phyloP scores from a whole-genome alignment of 2,888 invertebrate species.

The Tachina fera region DNA sequence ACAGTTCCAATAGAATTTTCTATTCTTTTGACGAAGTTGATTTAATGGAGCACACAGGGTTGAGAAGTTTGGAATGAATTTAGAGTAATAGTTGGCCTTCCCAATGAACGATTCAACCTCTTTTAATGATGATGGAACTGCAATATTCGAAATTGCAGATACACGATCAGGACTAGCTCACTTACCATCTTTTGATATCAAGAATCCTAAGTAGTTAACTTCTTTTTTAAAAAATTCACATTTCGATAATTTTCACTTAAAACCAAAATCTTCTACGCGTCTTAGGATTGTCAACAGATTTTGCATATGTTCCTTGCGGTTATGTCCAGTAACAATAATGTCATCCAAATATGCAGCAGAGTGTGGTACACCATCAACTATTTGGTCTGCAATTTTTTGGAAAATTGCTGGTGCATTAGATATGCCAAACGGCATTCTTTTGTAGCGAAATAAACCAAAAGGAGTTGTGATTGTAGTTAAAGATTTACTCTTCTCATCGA shows the following conservation, averaged over 20 bases:
- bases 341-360: conserved; percentile 12
- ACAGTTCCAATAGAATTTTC: neutral
- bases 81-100: neutral
- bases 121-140: too few relatives aligned
- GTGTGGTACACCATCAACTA: neutral
- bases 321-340: conserved; percentile 6
- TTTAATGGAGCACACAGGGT: neutral
- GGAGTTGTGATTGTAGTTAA: conserved; percentile 18
- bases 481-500: neutral
- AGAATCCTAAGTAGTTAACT: too few relatives aligned
- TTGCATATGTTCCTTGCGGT: neutral
- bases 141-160: too few relatives aligned
- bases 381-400: conserved; percentile 5
- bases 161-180: too few relatives aligned
- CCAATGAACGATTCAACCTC: conserved; percentile 17
- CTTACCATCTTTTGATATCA: too few relatives aligned
- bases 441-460: conserved; percentile 18
- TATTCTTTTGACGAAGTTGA: neutral
- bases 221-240: too few relatives aligned
- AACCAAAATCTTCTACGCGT: neutral
- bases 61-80: conserved; percentile 17
- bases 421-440: conserved; percentile 21
- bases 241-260: neutral
- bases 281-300: neutral
- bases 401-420: conserved; percentile 18